Percentiles rank a stretch among this genome's conserved stretches.
Conservation (phyloP, 1,140 invertebrate genomes). For the Papilio glaucus region DNA sequence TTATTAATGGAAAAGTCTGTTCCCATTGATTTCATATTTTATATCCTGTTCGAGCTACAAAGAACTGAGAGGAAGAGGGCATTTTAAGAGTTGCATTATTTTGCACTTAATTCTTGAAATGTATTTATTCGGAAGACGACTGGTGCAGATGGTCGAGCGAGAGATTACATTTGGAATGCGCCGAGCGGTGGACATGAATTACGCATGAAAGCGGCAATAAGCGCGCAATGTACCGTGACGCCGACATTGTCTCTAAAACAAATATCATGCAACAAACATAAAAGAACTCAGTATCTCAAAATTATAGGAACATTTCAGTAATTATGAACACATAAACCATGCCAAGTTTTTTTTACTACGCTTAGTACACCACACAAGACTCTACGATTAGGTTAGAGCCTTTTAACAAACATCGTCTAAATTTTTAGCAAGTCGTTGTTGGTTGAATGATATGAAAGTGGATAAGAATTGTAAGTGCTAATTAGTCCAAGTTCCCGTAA, state of each 20-base stretch:
- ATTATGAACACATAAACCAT: background rate
- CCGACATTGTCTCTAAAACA: conserved; percentile 43
- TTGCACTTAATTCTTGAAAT: conserved; percentile 35
- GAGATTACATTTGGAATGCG: conserved; percentile 78
- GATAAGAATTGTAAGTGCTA: too few relatives aligned
- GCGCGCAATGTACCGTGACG: conserved; percentile 65
- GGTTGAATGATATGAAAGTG: too few relatives aligned
- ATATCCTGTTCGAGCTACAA: conserved; percentile 53
- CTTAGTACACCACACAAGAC: too few relatives aligned
- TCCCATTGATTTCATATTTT: conserved; percentile 77
- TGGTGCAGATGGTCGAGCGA: conserved; percentile 44
- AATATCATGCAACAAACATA: conserved; percentile 26
- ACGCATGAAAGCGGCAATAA: conserved; percentile 69
- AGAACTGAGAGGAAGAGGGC: conserved; percentile 33
- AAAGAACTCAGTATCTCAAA: conserved; percentile 5
- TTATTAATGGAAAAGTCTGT: conserved; percentile 75
- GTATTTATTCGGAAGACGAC: conserved; percentile 29
- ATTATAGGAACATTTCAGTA: background rate
- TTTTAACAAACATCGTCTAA: too few relatives aligned
- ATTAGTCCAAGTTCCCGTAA: too few relatives aligned
- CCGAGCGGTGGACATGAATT: conserved; percentile 66
- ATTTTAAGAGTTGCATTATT: conserved; percentile 30
- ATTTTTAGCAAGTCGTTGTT: too few relatives aligned
- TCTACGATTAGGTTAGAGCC: too few relatives aligned
- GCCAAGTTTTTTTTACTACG: too few relatives aligned